These are phyloP conservation scores for Drosophila atripex DNA, from an alignment of 2,888 invertebrate genomes.

Conservation along the genomic window DNA sequence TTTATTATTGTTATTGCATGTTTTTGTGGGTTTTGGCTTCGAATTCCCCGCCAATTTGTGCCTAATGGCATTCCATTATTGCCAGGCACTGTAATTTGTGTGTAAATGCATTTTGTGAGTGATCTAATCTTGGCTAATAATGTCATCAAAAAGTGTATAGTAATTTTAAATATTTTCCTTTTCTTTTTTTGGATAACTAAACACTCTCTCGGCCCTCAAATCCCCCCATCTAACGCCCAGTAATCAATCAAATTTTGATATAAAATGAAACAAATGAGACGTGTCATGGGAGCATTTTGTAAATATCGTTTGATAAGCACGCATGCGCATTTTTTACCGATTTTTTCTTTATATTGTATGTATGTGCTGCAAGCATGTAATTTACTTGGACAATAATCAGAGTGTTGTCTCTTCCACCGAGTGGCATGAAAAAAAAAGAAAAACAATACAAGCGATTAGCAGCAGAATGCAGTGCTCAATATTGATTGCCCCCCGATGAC, in stretches of 20 bases:
- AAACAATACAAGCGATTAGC: slow-evolving; percentile 15
- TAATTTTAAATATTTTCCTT: background rate
- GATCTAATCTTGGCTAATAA: background rate
- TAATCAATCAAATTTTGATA: slow-evolving; percentile 35
- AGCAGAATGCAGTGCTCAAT: background rate
- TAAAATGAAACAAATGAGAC: slow-evolving; percentile 6
- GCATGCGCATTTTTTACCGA: slow-evolving; percentile 34
- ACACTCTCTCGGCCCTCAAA: background rate
- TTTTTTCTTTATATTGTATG: slow-evolving; percentile 3
- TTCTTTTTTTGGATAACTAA: background rate
- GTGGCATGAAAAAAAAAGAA: slow-evolving; percentile 15
- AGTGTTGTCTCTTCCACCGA: slow-evolving; percentile 9
- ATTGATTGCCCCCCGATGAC: slow-evolving; percentile 15
- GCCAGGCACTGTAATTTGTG: background rate
- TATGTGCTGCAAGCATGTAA: slow-evolving; percentile 1
- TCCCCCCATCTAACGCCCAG: slow-evolving; percentile 11
- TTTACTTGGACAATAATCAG: slow-evolving; percentile 21
- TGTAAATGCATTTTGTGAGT: background rate
- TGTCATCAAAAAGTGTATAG: background rate
- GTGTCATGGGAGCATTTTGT: slow-evolving; percentile 23
- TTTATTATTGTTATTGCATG: slow-evolving; percentile 1
- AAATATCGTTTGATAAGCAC: slow-evolving; percentile 49
- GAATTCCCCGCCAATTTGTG: background rate
- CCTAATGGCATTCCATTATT: slow-evolving; percentile 9
- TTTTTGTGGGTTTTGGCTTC: background rate